phyloP scores from a whole-genome alignment of 2,888 invertebrate species.

The Uloborus plumipes region DNA sequence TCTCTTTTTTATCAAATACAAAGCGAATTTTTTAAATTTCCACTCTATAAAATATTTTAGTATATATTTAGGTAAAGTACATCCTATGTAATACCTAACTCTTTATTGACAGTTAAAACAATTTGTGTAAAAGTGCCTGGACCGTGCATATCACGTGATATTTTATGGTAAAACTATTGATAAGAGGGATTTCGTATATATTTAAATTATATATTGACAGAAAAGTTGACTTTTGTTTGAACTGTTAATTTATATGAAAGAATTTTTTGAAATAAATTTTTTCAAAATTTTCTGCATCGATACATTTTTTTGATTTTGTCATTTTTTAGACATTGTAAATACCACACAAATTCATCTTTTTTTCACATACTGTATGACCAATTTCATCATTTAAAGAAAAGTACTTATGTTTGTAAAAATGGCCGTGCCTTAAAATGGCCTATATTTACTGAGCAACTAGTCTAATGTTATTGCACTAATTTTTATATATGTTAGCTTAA shows the following conservation, averaged over 20 bases:
- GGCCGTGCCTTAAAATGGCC: slow-evolving; percentile 60
- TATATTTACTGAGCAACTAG: slow-evolving; percentile 63
- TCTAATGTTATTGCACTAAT: slow-evolving; percentile 60
- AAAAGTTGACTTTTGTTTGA: too few species aligned
- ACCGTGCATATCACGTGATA: slow-evolving; percentile 22
- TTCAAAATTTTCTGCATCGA: background rate
- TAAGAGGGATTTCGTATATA: too few species aligned
- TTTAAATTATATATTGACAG: too few species aligned
- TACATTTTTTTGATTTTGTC: slow-evolving; percentile 11
- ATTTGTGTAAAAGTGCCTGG: slow-evolving; percentile 21
- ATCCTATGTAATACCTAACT: too few species aligned
- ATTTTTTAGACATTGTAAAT: slow-evolving; percentile 57
- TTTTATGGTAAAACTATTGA: too few species aligned
- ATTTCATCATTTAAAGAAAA: slow-evolving; percentile 56
- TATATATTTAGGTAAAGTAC: too few species aligned
- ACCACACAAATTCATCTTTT: slow-evolving; percentile 53
- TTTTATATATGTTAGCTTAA: slow-evolving; percentile 62
- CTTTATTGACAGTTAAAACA: too few species aligned
- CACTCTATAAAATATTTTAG: too few species aligned
- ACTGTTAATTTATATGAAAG: too few species aligned
- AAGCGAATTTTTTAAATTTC: too few species aligned
- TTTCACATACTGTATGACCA: slow-evolving; percentile 31
- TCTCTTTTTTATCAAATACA: too few species aligned
- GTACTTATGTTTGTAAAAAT: slow-evolving; percentile 64
- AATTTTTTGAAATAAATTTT: too few species aligned